A percentile compares a stretch with the other conserved stretches of the same genome.
phyloP scores from a whole-genome alignment of 2,888 invertebrate genomes.

The Hydrotaea diabolus region DNA sequence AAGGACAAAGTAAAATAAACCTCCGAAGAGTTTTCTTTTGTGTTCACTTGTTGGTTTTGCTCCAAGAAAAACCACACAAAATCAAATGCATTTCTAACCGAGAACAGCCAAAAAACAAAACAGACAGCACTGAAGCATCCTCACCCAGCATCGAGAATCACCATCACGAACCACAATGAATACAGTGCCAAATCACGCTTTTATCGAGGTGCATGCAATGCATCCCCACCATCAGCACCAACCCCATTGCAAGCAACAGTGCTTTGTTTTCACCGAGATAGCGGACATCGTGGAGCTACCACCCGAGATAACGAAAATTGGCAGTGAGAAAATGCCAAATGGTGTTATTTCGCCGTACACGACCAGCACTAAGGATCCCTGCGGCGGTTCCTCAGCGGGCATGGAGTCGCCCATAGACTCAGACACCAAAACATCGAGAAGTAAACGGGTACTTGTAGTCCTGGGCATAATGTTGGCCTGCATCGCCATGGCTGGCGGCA shows the following conservation, averaged over 20 bases:
- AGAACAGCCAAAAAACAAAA: not conserved
- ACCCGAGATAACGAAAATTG: conserved; percentile 79
- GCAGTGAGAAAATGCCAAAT: conserved; percentile 78
- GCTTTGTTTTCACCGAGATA: conserved; percentile 80
- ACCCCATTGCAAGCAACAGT: conserved; percentile 80
- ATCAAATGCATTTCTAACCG: conserved; percentile 22
- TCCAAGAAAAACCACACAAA: conserved; percentile 25
- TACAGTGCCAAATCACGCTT: conserved; percentile 80
- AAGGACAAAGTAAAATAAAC: conserved; percentile 12
- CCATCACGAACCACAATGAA: conserved; percentile 73
- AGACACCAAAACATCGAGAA: conserved; percentile 71
- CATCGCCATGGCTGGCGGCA: conserved; percentile 80
- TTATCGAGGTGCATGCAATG: conserved; percentile 79
- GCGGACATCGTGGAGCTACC: conserved; percentile 80
- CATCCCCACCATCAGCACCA: conserved; percentile 76
- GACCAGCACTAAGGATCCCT: conserved; percentile 75
- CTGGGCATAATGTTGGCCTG: conserved; percentile 77
- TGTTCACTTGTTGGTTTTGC: conserved; percentile 39
- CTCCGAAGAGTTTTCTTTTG: conserved; percentile 16
- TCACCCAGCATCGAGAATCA: not conserved
- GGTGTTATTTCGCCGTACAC: conserved; percentile 76
- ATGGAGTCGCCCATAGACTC: conserved; percentile 71
- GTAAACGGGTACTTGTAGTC: conserved; percentile 76
- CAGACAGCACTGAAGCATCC: not conserved
- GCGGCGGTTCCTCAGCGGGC: conserved; percentile 70